phyloP scores from a whole-genome alignment of 2,113 vertebrate genomes.

The Colossoma macropomum region DNA sequence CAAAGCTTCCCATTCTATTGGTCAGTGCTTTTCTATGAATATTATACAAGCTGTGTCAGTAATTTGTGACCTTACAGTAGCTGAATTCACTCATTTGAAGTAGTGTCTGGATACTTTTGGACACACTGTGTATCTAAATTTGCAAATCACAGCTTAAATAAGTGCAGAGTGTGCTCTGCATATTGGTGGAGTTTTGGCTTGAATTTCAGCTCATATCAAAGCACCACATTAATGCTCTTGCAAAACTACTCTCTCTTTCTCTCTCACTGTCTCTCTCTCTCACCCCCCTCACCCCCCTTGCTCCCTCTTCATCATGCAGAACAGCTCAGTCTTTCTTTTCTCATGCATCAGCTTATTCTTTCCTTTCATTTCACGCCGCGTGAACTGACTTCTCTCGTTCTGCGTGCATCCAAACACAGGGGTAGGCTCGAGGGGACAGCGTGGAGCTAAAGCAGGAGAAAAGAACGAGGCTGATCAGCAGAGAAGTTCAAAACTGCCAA shows the following conservation, averaged over 20 bases:
- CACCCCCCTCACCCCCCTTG: background rate
- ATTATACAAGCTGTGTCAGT: too few relatives aligned
- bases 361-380: slow-evolving; percentile 59
- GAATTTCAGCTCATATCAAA: background rate
- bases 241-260: too few relatives aligned
- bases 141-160: too few relatives aligned
- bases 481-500: slow-evolving; percentile 30
- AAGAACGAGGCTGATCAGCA: slow-evolving; percentile 48
- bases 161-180: too few relatives aligned
- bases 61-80: too few relatives aligned
- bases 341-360: slow-evolving; percentile 60
- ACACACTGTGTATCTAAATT: too few relatives aligned
- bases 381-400: slow-evolving; percentile 54
- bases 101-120: too few relatives aligned
- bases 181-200: background rate
- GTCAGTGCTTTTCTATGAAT: too few relatives aligned
- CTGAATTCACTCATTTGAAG: too few relatives aligned
- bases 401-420: slow-evolving; percentile 44
- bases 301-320: slow-evolving; percentile 52
- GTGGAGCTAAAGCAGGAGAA: slow-evolving; percentile 9
- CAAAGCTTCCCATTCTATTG: too few relatives aligned
- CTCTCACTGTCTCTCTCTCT: too few relatives aligned
- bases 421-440: slow-evolving; percentile 39
- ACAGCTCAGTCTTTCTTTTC: slow-evolving; percentile 49
- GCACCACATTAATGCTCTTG: too few relatives aligned